Conservation (phyloP, 2,113 vertebrate genomes). For the Dissostichus mawsoni region DNA sequence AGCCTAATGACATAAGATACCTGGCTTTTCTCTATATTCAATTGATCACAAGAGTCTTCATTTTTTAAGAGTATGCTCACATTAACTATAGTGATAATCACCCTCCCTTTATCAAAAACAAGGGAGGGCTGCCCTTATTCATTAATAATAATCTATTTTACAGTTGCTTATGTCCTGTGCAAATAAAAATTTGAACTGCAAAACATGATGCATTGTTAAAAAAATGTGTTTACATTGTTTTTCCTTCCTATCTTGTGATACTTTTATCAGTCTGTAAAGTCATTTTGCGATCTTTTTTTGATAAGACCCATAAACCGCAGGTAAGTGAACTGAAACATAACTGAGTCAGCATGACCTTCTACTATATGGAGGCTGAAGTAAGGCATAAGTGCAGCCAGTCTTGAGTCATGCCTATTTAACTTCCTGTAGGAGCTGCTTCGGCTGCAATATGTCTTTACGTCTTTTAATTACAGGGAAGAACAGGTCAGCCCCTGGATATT, state of each 20-base stretch:
- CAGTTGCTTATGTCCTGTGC: too few relatives aligned
- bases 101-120: too few relatives aligned
- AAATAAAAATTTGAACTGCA: too few relatives aligned
- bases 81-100: too few relatives aligned
- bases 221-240: not conserved
- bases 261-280: not conserved
- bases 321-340: conserved; percentile 1
- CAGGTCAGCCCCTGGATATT: conserved; percentile 60
- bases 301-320: not conserved
- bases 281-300: not conserved
- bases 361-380: conserved; percentile 4
- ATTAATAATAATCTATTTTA: too few relatives aligned
- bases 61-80: too few relatives aligned
- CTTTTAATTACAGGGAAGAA: conserved; percentile 65
- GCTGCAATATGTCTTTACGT: conserved; percentile 33
- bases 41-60: too few relatives aligned
- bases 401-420: conserved; percentile 25
- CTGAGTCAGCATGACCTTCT: conserved; percentile 5
- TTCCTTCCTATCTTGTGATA: not conserved
- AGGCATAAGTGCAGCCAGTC: conserved; percentile 7
- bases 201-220: too few relatives aligned
- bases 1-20: too few relatives aligned
- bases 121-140: too few relatives aligned
- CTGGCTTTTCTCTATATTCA: too few relatives aligned
- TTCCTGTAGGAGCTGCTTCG: conserved; percentile 18